Evolutionary conservation across 1,140 invertebrate species (phyloP).

Genomic region (Lucilia cuprina): DNA sequence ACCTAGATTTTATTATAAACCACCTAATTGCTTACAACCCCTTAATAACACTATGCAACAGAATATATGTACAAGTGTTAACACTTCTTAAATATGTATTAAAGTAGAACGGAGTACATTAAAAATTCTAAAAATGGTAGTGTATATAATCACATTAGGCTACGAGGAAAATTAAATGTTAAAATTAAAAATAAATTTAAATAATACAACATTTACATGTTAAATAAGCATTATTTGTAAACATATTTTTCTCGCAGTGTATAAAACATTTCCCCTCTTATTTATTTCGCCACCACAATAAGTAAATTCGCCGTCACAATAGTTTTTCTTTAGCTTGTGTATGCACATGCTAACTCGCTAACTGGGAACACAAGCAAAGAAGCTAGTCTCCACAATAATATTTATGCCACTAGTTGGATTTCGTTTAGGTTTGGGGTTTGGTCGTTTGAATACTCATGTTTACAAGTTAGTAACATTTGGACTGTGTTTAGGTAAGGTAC

Average conservation of each 20-base stretch:
- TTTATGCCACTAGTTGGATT: neutral
- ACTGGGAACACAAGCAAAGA: neutral
- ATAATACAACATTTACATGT: no score
- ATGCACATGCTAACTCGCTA: neutral
- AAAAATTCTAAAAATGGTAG: no score
- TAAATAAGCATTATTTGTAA: neutral
- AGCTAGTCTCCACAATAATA: neutral
- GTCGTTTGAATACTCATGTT: slow-evolving; percentile 1
- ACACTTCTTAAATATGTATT: no score
- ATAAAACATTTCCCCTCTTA: neutral
- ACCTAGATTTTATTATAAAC: no score
- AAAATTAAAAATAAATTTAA: no score
- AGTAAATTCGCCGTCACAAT: neutral
- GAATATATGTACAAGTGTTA: no score
- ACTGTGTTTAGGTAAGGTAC: slow-evolving; percentile 34
- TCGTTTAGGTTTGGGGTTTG: slow-evolving; percentile 18
- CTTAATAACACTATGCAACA: no score
- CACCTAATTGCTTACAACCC: no score
- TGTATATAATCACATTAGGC: no score
- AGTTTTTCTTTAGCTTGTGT: neutral
- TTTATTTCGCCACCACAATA: neutral
- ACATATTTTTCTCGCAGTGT: neutral
- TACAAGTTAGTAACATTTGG: slow-evolving; percentile 32
- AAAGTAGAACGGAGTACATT: no score
- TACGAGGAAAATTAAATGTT: no score